phyloP scores from a whole-genome alignment of 2,888 invertebrate species.

The Tetheella fluctuosa region DNA sequence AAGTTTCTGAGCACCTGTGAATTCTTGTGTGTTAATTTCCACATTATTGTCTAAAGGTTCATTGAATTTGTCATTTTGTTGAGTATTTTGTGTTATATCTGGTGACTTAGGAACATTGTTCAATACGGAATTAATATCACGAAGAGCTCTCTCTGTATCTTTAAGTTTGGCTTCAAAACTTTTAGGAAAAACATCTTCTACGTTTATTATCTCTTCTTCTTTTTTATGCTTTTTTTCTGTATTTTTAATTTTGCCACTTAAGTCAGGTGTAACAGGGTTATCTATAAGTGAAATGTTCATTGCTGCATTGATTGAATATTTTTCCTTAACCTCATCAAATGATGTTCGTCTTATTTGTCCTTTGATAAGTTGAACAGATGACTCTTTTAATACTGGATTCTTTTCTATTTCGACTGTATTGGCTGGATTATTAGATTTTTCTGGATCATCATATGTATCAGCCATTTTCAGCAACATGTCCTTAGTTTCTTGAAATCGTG shows the following conservation, averaged over 20 bases:
- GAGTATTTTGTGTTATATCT: slow-evolving; percentile 15
- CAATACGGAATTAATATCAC: slow-evolving; percentile 59
- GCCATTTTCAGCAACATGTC: slow-evolving; percentile 71
- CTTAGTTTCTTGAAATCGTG: slow-evolving; percentile 71
- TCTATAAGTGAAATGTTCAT: slow-evolving; percentile 66
- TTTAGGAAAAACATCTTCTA: slow-evolving; percentile 54
- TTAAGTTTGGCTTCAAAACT: slow-evolving; percentile 61
- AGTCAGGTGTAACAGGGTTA: slow-evolving; percentile 55
- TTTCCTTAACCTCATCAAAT: slow-evolving; percentile 64
- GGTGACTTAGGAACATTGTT: slow-evolving; percentile 26
- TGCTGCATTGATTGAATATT: slow-evolving; percentile 65
- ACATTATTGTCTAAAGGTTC: not conserved
- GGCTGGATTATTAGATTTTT: slow-evolving; percentile 25
- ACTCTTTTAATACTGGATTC: slow-evolving; percentile 60
- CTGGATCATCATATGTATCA: slow-evolving; percentile 59
- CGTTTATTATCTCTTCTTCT: slow-evolving; percentile 33
- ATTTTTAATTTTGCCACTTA: slow-evolving; percentile 43
- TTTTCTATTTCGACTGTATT: slow-evolving; percentile 34
- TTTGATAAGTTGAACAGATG: slow-evolving; percentile 60
- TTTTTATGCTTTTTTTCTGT: slow-evolving; percentile 23
- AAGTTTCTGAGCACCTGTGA: slow-evolving; percentile 39
- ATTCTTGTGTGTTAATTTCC: slow-evolving; percentile 12
- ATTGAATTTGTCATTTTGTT: slow-evolving; percentile 8
- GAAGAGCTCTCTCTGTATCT: slow-evolving; percentile 63
- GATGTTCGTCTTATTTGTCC: slow-evolving; percentile 48